Evolutionary conservation across 2,888 invertebrate species (phyloP), one percentile per base, ranked within the genome.

Genomic region (Aspidiotus rigidus): DNA sequence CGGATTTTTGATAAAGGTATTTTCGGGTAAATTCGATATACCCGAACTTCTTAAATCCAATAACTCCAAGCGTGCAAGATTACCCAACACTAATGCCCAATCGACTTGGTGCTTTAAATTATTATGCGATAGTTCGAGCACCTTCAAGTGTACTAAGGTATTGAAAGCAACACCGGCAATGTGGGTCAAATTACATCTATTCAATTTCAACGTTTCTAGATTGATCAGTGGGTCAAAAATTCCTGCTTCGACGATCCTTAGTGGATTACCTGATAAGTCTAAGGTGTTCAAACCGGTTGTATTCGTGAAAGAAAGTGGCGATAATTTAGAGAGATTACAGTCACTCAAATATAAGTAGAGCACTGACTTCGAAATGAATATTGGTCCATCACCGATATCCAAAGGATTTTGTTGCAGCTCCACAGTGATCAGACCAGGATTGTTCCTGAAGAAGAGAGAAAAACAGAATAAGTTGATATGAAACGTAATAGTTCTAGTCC

Each of bases 251-350:
- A 87, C 79, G 9, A 77, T 77, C 70, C 79, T 78, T 1, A 88
- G 78, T 5, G 87, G 86, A 77, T 88, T 88, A 71, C 83, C 80
- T 7, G 87, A 87, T 10, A 88, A 78, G 75, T 87, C 86, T n/a
- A 87, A 77, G n/a, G 83, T 84, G 71, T 83, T 85, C 17, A 87
- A 77, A 11, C 86, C 81, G 1, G 86, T 84, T 57, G 85, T 81
- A 74, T 86, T 86, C 72, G 83, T 80, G 77, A 87, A 87, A 76
- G 87, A 88, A 69, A 82, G 81, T 7, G 81, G 77, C 75, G 84
- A 84, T 74, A 87, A 80, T 57, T 76, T 76, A 16, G 80, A 80
- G 42, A 88, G 78, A 63, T 83, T 83, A 77, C 86, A 87, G 69
- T 81, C 81, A 77, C 84, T 86, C 74, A 87, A 81, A 76, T 87